Conservation (phyloP, 2,797 vertebrate species). For the Eptatretus atami region DNA sequence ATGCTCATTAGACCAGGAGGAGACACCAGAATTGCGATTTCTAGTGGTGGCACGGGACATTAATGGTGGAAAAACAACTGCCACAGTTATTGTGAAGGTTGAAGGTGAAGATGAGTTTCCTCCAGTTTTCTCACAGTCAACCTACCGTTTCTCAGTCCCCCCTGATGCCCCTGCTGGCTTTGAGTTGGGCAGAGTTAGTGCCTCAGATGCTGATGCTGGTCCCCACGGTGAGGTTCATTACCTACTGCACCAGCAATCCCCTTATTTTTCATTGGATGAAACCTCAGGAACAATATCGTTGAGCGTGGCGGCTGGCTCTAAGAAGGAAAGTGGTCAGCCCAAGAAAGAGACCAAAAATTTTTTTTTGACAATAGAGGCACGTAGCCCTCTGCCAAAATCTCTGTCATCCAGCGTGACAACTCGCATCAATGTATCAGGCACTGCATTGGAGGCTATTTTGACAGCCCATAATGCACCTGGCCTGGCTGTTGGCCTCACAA, state of each 20-base stretch:
- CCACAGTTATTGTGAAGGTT: constrained; percentile 55
- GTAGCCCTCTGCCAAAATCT: constrained; percentile 44
- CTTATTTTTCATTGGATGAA: constrained; percentile 59
- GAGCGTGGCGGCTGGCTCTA: constrained; percentile 32
- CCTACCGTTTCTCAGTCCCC: constrained; percentile 52
- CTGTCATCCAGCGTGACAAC: constrained; percentile 31
- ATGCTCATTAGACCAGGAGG: constrained; percentile 55
- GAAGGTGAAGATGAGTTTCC: constrained; percentile 81
- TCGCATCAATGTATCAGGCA: constrained; percentile 52
- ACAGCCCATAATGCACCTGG: constrained; percentile 11
- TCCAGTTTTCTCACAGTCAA: constrained; percentile 37
- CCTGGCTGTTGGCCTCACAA: constrained; percentile 47
- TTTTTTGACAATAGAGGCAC: constrained; percentile 45
- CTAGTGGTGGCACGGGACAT: constrained; percentile 40
- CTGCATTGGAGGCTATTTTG: constrained; percentile 28
- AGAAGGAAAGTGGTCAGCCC: constrained; percentile 19
- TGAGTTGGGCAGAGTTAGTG: constrained; percentile 48
- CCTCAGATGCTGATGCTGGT: constrained; percentile 61
- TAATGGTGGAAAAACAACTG: constrained; percentile 62
- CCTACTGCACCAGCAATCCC: constrained; percentile 30
- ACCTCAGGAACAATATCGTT: constrained; percentile 52
- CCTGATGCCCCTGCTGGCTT: constrained; percentile 54
- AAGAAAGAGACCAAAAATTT: constrained; percentile 44
- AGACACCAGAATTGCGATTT: constrained; percentile 43
- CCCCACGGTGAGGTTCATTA: constrained; percentile 67